Base-by-base conservation (phyloP, 2,797 vertebrate genomes). In the Myripristis murdjan region DNA sequence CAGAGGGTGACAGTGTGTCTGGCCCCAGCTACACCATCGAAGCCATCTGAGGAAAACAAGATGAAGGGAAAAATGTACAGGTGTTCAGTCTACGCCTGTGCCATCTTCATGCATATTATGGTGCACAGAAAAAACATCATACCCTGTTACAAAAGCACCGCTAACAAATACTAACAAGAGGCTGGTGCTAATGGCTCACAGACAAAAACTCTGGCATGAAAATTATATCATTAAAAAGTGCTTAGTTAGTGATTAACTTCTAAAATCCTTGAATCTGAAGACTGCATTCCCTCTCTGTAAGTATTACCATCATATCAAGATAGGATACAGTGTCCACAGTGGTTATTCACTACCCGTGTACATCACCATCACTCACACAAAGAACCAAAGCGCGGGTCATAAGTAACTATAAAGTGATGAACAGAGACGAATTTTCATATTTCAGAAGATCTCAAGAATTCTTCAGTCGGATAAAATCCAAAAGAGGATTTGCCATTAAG, bases 41-140 rank as follows among this genome's bases (percentile, higher is more conserved):
- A 67, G 81, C 71, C 73, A 83, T 70, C 83, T 39, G 43, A 54
- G 60, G 41, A 67, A 82, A 47, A 83, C 57, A 64, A 57, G 60
- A 65, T 77, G 26, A 70, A 49, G 75, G 64, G 26, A 67, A 68
- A 61, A 62, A 35, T 79, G 80, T 78, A 75, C 83, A 85, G 76
- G 80, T 88, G 78, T 66, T 66, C 51, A 6, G 33, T 59, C 57
- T 24, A 41, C 64, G 63, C 52, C 55, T 56, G 60, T 43, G 48
- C 23, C 54, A 70, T 76, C 52, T 52, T 64, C 74, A 62, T 66
- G n/a, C 18, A 73, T 28, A 70, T 85, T 41, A 49, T 5, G 60
- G 28, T 26, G 4, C 55, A 51, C 28, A 12, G 18, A 8, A 77
- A 75, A n/a, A 22, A 20, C 15, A 48, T 49, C 59, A 62, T 12